phyloP scores from a whole-genome alignment of 2,113 vertebrate genomes.

The Dipodomys ordii region DNA sequence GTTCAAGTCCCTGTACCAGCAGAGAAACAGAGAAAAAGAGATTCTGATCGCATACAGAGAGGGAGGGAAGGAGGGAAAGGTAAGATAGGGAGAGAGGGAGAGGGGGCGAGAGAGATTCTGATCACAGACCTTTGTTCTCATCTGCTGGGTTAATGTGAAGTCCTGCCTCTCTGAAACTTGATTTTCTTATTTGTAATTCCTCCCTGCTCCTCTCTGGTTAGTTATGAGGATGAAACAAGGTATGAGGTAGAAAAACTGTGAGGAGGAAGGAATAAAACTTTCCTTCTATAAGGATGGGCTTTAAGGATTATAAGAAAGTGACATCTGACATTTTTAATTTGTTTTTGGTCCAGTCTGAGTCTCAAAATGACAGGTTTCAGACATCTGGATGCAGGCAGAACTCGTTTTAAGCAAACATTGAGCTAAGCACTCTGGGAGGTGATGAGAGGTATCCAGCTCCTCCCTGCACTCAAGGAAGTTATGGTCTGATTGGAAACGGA shows the following conservation, averaged over 20 bases:
- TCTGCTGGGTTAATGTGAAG: background rate
- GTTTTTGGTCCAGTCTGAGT: background rate
- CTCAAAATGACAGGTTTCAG: background rate
- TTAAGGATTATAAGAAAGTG: background rate
- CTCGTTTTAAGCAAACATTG: slow-evolving; percentile 21
- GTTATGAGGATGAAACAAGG: background rate
- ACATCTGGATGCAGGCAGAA: slow-evolving; percentile 16
- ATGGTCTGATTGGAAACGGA: background rate
- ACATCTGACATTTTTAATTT: background rate
- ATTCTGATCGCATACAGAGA: too few relatives aligned
- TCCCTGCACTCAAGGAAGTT: background rate
- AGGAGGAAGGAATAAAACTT: background rate
- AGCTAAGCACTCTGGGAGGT: background rate
- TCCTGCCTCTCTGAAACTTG: background rate
- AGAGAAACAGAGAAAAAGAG: too few relatives aligned
- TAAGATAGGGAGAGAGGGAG: too few relatives aligned
- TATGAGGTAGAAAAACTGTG: background rate
- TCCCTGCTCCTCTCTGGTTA: background rate
- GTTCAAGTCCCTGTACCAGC: too few relatives aligned
- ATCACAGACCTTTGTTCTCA: too few relatives aligned
- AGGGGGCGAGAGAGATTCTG: too few relatives aligned
- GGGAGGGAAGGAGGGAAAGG: too few relatives aligned
- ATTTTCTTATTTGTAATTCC: background rate
- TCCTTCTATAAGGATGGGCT: background rate
- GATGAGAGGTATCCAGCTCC: background rate